Percentiles rank a stretch among this genome's conserved stretches.
These are phyloP conservation scores for Malacoctenus gilli DNA, from an alignment of 2,797 vertebrate genomes.

Conservation along the genomic window DNA sequence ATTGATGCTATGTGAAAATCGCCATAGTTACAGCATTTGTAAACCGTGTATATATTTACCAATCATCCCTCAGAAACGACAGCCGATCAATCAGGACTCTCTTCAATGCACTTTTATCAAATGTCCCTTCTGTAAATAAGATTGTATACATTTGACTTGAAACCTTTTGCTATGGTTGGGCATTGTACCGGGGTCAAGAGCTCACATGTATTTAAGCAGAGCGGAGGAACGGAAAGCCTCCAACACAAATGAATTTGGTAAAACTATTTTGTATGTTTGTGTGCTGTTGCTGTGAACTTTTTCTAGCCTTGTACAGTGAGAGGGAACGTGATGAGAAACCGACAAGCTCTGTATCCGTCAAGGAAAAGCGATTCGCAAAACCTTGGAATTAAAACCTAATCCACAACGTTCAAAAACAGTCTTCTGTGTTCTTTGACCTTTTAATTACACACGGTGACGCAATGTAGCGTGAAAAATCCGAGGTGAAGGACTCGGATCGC, in stretches of 20 bases:
- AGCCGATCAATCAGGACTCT: slow-evolving; percentile 90
- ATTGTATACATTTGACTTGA: slow-evolving; percentile 87
- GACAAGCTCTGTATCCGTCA: slow-evolving; percentile 74
- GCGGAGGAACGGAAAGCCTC: slow-evolving; percentile 52
- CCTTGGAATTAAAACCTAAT: slow-evolving; percentile 77
- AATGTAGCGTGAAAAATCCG: too few relatives aligned
- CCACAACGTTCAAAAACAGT: too few relatives aligned
- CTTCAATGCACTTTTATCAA: slow-evolving; percentile 94
- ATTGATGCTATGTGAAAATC: slow-evolving; percentile 74
- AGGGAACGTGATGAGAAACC: slow-evolving; percentile 32
- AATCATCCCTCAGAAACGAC: slow-evolving; percentile 67
- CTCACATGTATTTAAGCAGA: slow-evolving; percentile 88
- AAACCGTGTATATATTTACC: slow-evolving; percentile 90
- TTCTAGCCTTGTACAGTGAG: slow-evolving; percentile 83
- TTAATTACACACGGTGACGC: too few relatives aligned
- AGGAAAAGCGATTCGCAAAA: slow-evolving; percentile 73
- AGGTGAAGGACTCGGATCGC: too few relatives aligned
- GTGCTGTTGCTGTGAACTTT: slow-evolving; percentile 84
- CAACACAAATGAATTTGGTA: slow-evolving; percentile 85
- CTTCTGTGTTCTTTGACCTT: too few relatives aligned
- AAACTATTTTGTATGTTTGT: slow-evolving; percentile 97
- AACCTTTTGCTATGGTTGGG: slow-evolving; percentile 90
- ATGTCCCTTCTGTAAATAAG: slow-evolving; percentile 93
- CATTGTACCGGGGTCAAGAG: slow-evolving; percentile 89
- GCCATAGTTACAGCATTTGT: slow-evolving; percentile 83